These are phyloP conservation scores for Scaptomyza pallida DNA, from an alignment of 1,140 invertebrate genomes.

Conservation along the genomic window DNA sequence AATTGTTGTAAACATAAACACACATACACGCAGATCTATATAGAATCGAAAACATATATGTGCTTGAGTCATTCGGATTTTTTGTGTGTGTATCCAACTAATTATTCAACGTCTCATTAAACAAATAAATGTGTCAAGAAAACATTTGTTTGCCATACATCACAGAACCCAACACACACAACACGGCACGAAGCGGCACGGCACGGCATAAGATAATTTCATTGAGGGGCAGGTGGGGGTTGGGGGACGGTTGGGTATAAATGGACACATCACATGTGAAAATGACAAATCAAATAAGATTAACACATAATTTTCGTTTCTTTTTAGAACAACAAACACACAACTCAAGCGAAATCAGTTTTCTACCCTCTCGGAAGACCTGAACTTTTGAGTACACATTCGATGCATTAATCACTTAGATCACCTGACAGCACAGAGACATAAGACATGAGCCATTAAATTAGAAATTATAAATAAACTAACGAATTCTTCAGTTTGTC, in stretches of 20 bases:
- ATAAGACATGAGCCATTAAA: constrained; percentile 63
- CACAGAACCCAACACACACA: too few relatives aligned
- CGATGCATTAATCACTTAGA: constrained; percentile 45
- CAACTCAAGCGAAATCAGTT: constrained; percentile 34
- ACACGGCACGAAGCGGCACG: too few relatives aligned
- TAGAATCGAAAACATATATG: neutral
- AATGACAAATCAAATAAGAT: constrained; percentile 80
- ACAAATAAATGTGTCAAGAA: constrained; percentile 79
- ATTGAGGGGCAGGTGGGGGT: constrained; percentile 1
- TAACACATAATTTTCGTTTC: constrained; percentile 72
- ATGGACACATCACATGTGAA: constrained; percentile 68
- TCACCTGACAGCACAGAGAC: constrained; percentile 71
- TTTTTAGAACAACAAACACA: constrained; percentile 55
- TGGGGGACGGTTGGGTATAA: too few relatives aligned
- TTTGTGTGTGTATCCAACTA: constrained; percentile 70
- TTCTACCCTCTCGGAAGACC: constrained; percentile 3
- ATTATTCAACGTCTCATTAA: constrained; percentile 81
- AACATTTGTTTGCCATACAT: constrained; percentile 80
- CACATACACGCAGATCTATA: too few relatives aligned
- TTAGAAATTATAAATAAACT: constrained; percentile 71
- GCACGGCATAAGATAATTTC: constrained; percentile 26
- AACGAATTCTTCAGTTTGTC: too few relatives aligned
- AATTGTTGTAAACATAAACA: constrained; percentile 46
- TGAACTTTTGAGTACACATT: constrained; percentile 39
- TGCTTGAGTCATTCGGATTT: constrained; percentile 54